Percentiles rank a stretch among this genome's conserved stretches.
Conservation (phyloP, 2,888 invertebrate species). For the Rhaphigaster nebulosa region DNA sequence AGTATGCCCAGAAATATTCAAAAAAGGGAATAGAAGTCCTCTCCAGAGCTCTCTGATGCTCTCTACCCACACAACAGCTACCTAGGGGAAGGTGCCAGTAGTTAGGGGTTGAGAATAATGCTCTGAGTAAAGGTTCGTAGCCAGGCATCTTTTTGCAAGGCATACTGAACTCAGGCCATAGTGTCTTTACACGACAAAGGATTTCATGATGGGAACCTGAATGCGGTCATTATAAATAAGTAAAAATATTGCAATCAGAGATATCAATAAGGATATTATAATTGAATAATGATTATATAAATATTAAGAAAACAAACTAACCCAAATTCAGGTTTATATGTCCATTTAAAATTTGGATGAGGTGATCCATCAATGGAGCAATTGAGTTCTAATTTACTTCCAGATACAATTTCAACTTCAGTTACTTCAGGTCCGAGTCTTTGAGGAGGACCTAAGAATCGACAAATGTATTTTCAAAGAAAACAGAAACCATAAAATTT, state of each 20-base stretch:
- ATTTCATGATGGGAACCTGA: not conserved
- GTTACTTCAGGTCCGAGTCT: slow-evolving; percentile 63
- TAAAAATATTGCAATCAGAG: not conserved
- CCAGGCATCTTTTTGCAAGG: not conserved
- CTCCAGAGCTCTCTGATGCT: not conserved
- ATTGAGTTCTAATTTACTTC: slow-evolving; percentile 62
- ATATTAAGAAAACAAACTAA: not conserved
- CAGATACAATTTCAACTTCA: slow-evolving; percentile 64
- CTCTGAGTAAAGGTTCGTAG: not conserved
- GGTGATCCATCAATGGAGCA: slow-evolving; percentile 68
- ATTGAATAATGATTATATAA: not conserved
- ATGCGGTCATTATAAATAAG: not conserved
- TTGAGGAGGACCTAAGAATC: slow-evolving; percentile 69
- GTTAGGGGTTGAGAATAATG: not conserved
- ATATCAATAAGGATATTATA: too few relatives aligned
- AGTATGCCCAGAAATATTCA: not conserved
- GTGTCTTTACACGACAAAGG: not conserved
- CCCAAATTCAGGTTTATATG: slow-evolving; percentile 9
- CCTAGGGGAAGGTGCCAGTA: not conserved
- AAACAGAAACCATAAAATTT: not conserved
- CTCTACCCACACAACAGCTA: not conserved
- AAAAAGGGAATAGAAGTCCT: not conserved
- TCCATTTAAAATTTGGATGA: slow-evolving; percentile 68
- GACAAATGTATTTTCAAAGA: not conserved
- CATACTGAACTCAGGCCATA: too few relatives aligned